Evolutionary conservation across 30 jellyfish, hydroid and myxozoan species (phyloP).

Genomic region (Hydractinia echinata): DNA sequence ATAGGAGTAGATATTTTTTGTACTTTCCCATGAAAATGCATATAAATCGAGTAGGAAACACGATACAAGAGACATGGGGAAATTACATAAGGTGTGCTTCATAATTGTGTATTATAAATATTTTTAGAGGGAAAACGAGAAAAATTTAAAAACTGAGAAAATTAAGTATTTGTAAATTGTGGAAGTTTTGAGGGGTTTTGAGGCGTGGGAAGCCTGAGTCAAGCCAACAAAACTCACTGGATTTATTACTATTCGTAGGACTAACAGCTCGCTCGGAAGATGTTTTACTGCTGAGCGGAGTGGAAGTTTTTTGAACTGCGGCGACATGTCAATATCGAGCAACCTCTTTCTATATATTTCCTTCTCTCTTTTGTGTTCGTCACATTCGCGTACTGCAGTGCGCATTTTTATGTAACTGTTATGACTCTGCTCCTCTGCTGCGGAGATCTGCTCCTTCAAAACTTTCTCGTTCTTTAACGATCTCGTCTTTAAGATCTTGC

Average conservation of each 20-base stretch:
- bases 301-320: slow-evolving; percentile 25
- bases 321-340: slow-evolving; percentile 42
- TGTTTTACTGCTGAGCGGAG: slow-evolving; percentile 26
- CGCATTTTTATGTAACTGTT: slow-evolving; percentile 57
- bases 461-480: slow-evolving; percentile 31
- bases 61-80: too few relatives aligned
- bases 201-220: too few relatives aligned
- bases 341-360: slow-evolving; percentile 75
- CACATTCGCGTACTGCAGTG: slow-evolving; percentile 71
- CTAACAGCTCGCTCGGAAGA: slow-evolving; percentile 32
- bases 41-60: too few relatives aligned
- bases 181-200: too few relatives aligned
- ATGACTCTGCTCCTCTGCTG: slow-evolving; percentile 38
- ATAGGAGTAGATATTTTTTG: too few relatives aligned
- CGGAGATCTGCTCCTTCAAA: slow-evolving; percentile 10
- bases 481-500: slow-evolving; percentile 36
- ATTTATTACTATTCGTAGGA: slow-evolving; percentile 39
- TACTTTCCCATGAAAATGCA: too few relatives aligned
- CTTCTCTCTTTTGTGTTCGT: slow-evolving; percentile 79
- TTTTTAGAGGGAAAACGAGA: too few relatives aligned
- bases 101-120: too few relatives aligned
- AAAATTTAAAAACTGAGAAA: too few relatives aligned
- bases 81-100: too few relatives aligned
- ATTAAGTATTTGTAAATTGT: too few relatives aligned
- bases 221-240: slow-evolving; percentile 9